Evolutionary conservation across 2,797 vertebrate genomes (phyloP), one percentile per base, ranked within the genome.

Genomic region (Zalophus californianus): DNA sequence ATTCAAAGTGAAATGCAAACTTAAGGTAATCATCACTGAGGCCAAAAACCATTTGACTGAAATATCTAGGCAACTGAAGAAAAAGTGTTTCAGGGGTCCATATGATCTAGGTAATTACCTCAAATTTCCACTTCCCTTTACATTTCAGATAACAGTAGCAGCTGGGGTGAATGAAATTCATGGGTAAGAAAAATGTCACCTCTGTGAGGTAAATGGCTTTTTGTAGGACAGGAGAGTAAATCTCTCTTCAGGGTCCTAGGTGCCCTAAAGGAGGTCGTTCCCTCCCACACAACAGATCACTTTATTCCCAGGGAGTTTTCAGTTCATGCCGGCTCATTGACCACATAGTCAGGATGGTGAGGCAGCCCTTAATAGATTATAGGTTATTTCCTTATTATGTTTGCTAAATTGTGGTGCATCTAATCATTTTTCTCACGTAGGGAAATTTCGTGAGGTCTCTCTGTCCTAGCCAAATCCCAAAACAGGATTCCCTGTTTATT

Each of bases 321-420:
- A 6, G 0, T 8, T 88, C 86, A 4, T 5, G 25, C 62, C 0
- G 16, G 87, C 52, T 96, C 96, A 93, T 20, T 86, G 94, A 93
- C 77, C 91, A 77, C 66, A 85, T 60, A 13, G 91, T n/a, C 20
- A 9, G 90, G 60, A 83, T 7, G n/a, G 66, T 85, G n/a, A 82
- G 90, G 80, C 90, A 93, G 93, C 86, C 82, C 93, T 73, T 90
- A 80, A 96, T 48, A 92, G 97, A 97, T 90, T 93, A 70, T 25
- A 56, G 90, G 83, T 89, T 94, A 94, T 96, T 89, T 94, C 80
- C 77, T 92, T 95, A 88, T 85, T 91, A 72, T 50, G 35, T 89
- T 96, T 98, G 88, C 92, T 96, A 95, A 97, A 92, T 92, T n/a
- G 3, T 92, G 77, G 50, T 89, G 38, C 70, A 89, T 93, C 94